These are phyloP conservation scores for Poecilia gillii DNA, from an alignment of 2,797 vertebrate species.

Conservation along the genomic window DNA sequence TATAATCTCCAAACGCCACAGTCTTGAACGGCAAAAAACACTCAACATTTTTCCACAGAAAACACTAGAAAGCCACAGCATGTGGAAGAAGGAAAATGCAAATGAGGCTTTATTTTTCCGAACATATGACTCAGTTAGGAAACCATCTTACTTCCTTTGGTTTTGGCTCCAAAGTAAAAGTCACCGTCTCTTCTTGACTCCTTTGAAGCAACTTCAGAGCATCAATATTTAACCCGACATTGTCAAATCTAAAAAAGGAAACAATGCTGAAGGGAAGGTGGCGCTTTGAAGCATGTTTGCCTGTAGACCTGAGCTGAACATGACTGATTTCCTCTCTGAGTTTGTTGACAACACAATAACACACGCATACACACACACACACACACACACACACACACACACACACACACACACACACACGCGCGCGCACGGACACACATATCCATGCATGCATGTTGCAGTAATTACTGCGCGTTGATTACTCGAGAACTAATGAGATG, in stretches of 20 bases:
- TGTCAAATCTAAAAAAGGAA: slow-evolving; percentile 69
- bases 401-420: slow-evolving; percentile 8
- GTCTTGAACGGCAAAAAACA: not conserved
- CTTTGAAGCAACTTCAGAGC: slow-evolving; percentile 62
- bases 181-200: slow-evolving; percentile 11
- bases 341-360: slow-evolving; percentile 23
- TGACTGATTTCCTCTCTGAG: slow-evolving; percentile 38
- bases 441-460: not conserved
- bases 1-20: not conserved
- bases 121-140: slow-evolving; percentile 23
- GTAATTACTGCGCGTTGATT: slow-evolving; percentile 25
- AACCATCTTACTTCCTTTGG: slow-evolving; percentile 28
- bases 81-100: not conserved
- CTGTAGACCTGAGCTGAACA: slow-evolving; percentile 41
- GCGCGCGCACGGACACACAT: not conserved
- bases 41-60: not conserved
- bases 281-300: slow-evolving; percentile 55
- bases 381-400: slow-evolving; percentile 5
- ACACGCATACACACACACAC: slow-evolving; percentile 9
- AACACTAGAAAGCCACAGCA: not conserved
- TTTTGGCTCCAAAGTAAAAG: slow-evolving; percentile 40
- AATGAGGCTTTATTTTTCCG: not conserved
- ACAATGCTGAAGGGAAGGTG: slow-evolving; percentile 47
- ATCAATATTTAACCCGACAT: slow-evolving; percentile 71
- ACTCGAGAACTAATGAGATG: slow-evolving; percentile 31